Evolutionary conservation across 2,113 vertebrate species (phyloP), one percentile per base, ranked within the genome.

Genomic region (Poicephalus meyeri): DNA sequence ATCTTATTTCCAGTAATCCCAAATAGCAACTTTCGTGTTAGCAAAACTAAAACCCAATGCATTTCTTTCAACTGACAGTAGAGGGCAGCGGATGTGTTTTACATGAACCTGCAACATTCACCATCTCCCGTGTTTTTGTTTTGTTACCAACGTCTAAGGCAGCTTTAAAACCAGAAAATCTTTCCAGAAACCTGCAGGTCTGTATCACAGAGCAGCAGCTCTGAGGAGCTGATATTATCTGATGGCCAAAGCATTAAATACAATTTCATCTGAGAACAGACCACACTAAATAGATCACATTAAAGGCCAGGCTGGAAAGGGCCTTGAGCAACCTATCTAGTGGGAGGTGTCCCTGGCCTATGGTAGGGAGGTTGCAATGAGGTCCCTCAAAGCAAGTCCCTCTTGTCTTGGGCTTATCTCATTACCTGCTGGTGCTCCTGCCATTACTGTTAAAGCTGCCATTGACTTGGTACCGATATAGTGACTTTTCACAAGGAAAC

Each of bases 401-500:
- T 35, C 56, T 24, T 58, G 56, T 58, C 21, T 10, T 58, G 33
- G 56, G 56, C 24, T 58, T 60, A 41, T 83, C 47, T 76, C 52
- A 80, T 88, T 98, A 99, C 99, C 99, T 99, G 99, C 97, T 82
- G 99, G 98, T 78, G 98, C 98, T 68, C 99, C 98, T 5, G 99
- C 99, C 98, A 99, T 99, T 26, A 99, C 98, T 33, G 99, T 99
- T 69, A 99, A 98, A 71, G 99, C 99, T 94, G 99, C 99, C 98
- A 99, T 97, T 18, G 99, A 99, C 97, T 99, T 99, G 95, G 99
- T 99, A 98, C 99, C 99, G 55, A 99, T 99, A 94, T 99, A 99
- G 96, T 99, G 99, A 97, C 99, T 99, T 98, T 99, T 99, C 39
- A 99, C 98, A 49, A 99, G 98, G 97, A 99, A 99, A 94, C 99